Evolutionary conservation across 2,888 invertebrate species (phyloP), one percentile per base, ranked within the genome.

Genomic region (Cryptocheilus praepositus): DNA sequence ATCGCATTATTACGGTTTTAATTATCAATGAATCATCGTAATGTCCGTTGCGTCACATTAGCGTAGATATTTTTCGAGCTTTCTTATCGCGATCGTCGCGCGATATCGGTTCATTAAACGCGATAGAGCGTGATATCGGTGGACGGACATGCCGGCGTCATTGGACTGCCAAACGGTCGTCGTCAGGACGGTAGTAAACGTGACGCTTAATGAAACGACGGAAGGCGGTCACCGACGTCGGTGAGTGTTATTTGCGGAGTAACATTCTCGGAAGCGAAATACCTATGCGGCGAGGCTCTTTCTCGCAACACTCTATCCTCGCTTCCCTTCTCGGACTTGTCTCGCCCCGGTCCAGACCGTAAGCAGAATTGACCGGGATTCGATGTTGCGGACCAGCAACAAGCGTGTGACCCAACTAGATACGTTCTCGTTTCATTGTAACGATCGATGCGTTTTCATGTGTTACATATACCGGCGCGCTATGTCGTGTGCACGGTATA

Each of bases 201-300:
- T 52, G 52, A 36, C 56, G 65, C 66, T 73, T 70, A 71, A 70
- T 71, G 64, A 36, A 36, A 28, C 63, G 66, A 63, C 64, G 36
- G 36, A 65, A 65, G 71, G 22, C 44, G 57, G 53, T 58, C 66
- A 25, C 53, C 36, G 19, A 8, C 43, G 44, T 13, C 43, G 36
- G 19, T 8, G 16, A 28, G 25, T 11, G 28, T 36, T 44, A 60
- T 55, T 59, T n/a, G 58, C 61, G 45, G 64, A 74, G 64, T 67
- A 76, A 69, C 56, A 28, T 63, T 65, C 63, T 55, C 21, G 13
- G 57, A 55, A 65, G 18, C 44, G 61, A 57, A 61, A 54, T n/a
- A 45, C 52, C 45, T 52, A 44, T 67, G 54, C 62, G 44, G 56
- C 25, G 5, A 21, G 13, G 18, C 18, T 36, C 16, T 36, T 36